A percentile compares a stretch with the other conserved stretches of the same genome.
Conservation (phyloP, 2,888 invertebrate genomes). For the Philereme vetulata region DNA sequence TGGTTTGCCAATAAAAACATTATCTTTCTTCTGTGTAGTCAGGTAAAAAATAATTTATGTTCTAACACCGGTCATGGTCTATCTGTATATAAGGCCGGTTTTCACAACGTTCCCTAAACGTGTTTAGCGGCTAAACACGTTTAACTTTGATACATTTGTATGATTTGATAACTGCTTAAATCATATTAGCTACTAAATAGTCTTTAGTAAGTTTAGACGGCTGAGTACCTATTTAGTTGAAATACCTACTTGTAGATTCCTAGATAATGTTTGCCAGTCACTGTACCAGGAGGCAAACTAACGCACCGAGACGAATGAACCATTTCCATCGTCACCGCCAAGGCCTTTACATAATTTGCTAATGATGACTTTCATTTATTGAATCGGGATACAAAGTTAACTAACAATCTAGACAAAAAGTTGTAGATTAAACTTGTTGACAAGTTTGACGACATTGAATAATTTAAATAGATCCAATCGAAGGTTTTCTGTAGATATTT, state of each 20-base stretch:
- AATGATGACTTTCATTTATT: conserved; percentile 57
- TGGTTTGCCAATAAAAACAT: no score
- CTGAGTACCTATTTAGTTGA: not conserved
- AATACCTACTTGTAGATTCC: conserved; percentile 2
- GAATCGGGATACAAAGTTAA: conserved; percentile 42
- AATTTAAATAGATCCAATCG: not conserved
- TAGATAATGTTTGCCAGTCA: conserved; percentile 11
- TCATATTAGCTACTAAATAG: no score
- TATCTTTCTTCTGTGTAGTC: no score
- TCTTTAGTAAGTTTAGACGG: no score
- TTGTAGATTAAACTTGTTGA: conserved; percentile 3
- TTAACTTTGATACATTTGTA: no score
- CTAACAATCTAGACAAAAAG: conserved; percentile 19
- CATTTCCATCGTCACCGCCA: conserved; percentile 38
- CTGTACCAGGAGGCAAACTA: conserved; percentile 11
- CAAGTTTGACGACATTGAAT: conserved; percentile 1
- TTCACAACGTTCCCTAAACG: no score
- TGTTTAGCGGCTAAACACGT: no score
- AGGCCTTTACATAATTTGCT: conserved; percentile 45
- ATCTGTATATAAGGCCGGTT: no score
- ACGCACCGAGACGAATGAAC: conserved; percentile 34
- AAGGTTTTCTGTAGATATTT: not conserved
- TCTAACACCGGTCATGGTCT: no score
- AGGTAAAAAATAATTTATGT: no score
- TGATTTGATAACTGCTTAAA: no score